A percentile compares a stretch with the other conserved stretches of the same genome.
Evolutionary conservation across 2,113 vertebrate genomes (phyloP).

Genomic region (Hassar affinis): DNA sequence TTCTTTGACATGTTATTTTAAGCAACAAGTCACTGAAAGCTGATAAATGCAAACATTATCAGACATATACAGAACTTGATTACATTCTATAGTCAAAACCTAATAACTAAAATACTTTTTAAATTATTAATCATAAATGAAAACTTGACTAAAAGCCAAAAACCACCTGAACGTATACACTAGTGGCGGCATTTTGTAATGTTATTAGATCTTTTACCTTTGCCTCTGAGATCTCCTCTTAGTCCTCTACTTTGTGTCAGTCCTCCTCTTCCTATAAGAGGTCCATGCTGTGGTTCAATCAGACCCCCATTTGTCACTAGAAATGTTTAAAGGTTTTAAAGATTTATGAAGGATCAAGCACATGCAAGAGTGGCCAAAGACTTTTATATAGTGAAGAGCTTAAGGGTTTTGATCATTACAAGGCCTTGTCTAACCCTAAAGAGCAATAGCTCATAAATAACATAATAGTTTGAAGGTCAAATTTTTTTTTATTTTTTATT

Average conservation of each 20-base stretch:
- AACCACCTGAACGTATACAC: neutral
- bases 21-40: neutral
- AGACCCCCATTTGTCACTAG: constrained; percentile 47
- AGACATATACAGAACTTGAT: neutral
- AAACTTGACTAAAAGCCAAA: neutral
- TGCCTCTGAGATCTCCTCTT: constrained; percentile 22
- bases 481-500: neutral
- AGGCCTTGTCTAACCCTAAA: neutral
- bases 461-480: neutral
- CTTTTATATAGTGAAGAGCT: neutral
- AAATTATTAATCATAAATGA: neutral
- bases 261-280: constrained; percentile 70
- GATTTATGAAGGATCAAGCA: neutral
- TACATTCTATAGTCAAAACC: too few relatives aligned
- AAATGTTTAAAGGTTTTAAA: neutral
- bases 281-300: constrained; percentile 55
- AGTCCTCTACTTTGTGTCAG: constrained; percentile 65
- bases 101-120: too few relatives aligned
- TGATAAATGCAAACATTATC: neutral
- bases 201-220: constrained; percentile 11
- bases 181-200: neutral
- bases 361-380: neutral
- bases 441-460: neutral
- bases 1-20: neutral
- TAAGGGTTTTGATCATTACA: neutral